Base-by-base conservation (phyloP, 2,888 invertebrate species). In the Gasteruption jaculator region DNA sequence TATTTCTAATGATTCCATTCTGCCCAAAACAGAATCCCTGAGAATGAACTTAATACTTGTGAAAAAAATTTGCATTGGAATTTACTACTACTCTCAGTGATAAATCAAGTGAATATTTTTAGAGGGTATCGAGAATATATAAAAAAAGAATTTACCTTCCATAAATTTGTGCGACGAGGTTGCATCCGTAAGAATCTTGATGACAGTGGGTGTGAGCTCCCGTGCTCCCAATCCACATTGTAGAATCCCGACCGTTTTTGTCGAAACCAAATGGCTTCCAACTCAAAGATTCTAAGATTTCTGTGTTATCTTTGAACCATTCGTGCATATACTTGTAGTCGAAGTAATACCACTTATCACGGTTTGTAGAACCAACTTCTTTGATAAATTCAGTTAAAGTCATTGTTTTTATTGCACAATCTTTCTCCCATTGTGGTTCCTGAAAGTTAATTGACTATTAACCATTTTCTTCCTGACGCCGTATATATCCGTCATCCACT, bases 131-230 rank as follows among this genome's bases (percentile, higher is more conserved):
- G 14, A 8, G 14, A 29, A 7, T 31, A 21, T 22, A 27, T 3
- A 4, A 33, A 14, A 29, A 16, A 31, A 30, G 2, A 32, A 36
- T 14, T 32, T 22, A 91, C 92, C 79, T 85, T 62, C 95, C 95
- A 73, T 80, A 78, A 36, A 92, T 73, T 73, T 97, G 96, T 36
- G 86, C 85, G 7, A 96, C 85, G 58, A 96, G 78, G 73, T 97
- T 97, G 56, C 83, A 87, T 0, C 95, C 95, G 71, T 95, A 97
- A 0, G 91, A 87, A 67, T 97, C 96, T 63, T 84, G 83, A 70
- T 97, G 97, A 47, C 92, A 91, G 2, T 93, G 91, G 0, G 96
- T 96, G 65, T 94, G 90, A 2, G 94, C 87, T 3, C 89, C 88
- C 57, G 76, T 74, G 45, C 83, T 86, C 20, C 94, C 91, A 53